Evolutionary conservation across 1,140 invertebrate species (phyloP).

Genomic region (Brachionus asplanchnoidis): DNA sequence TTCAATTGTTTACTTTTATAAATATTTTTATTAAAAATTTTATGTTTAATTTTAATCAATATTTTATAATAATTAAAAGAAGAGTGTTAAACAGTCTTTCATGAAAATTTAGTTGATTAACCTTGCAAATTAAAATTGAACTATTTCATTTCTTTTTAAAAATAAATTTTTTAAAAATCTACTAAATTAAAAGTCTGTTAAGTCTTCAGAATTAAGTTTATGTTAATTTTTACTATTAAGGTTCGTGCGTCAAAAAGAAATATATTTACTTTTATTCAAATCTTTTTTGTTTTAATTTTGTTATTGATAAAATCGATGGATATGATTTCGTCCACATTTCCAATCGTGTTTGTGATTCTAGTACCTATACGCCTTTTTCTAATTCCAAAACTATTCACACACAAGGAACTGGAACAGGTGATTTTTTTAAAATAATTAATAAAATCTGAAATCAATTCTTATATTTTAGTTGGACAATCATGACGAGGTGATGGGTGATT

Average conservation of each 20-base stretch:
- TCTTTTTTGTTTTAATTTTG: slow-evolving; percentile 3
- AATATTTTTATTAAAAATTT: no score
- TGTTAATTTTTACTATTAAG: neutral
- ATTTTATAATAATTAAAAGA: no score
- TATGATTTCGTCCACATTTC: slow-evolving; percentile 12
- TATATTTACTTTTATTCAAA: slow-evolving; percentile 41
- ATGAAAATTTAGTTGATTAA: no score
- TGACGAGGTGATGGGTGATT: neutral
- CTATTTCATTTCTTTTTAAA: no score
- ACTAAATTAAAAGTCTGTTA: no score
- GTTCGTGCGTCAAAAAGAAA: slow-evolving; percentile 39
- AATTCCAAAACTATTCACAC: slow-evolving; percentile 12
- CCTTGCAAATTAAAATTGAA: no score
- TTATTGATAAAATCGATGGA: slow-evolving; percentile 28
- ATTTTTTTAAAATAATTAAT: neutral
- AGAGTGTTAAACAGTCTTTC: no score
- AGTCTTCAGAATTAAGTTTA: neutral
- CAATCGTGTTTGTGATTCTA: slow-evolving; percentile 26
- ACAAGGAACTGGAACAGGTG: slow-evolving; percentile 31
- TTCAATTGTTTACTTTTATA: no score
- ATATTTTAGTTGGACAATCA: slow-evolving; percentile 3
- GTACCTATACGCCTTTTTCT: slow-evolving; percentile 24
- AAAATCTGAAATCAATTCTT: neutral
- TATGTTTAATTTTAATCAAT: no score
- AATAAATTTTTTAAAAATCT: no score